Percentiles rank a stretch among this genome's conserved stretches.
Conservation (phyloP, 1,140 invertebrate species). For the Neotoxoptera formosana region DNA sequence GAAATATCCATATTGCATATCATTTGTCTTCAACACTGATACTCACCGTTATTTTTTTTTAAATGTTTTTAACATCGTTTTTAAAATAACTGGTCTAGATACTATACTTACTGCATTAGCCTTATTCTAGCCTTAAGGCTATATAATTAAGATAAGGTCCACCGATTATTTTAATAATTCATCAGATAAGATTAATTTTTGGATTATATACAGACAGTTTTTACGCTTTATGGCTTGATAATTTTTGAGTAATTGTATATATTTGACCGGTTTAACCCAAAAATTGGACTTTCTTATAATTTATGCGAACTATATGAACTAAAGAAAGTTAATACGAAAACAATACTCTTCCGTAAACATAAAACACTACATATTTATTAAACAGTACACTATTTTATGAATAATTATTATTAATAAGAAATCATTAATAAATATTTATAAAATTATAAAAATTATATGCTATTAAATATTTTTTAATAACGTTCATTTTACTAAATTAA, state of each 20-base stretch:
- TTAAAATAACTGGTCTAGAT: neutral
- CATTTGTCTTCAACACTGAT: neutral
- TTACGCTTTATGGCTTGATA: neutral
- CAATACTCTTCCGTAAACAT: neutral
- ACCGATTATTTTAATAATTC: neutral
- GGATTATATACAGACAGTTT: neutral
- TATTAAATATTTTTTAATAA: too few relatives aligned
- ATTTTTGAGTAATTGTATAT: constrained; percentile 22
- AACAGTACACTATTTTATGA: too few relatives aligned
- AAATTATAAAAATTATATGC: too few relatives aligned
- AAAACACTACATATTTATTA: neutral
- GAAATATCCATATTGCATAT: too few relatives aligned
- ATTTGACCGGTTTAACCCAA: neutral
- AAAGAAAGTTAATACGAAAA: neutral
- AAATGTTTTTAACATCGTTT: neutral
- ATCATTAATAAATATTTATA: too few relatives aligned
- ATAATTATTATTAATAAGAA: too few relatives aligned
- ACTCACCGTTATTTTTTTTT: neutral
- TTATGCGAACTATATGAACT: neutral
- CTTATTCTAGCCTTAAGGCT: neutral
- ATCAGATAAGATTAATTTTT: neutral
- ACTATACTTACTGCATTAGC: neutral
- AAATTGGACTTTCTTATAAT: neutral
- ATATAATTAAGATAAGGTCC: neutral
- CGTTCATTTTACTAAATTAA: neutral